Conservation (phyloP, 1,140 invertebrate genomes). For the Potamilus streckersoni region DNA sequence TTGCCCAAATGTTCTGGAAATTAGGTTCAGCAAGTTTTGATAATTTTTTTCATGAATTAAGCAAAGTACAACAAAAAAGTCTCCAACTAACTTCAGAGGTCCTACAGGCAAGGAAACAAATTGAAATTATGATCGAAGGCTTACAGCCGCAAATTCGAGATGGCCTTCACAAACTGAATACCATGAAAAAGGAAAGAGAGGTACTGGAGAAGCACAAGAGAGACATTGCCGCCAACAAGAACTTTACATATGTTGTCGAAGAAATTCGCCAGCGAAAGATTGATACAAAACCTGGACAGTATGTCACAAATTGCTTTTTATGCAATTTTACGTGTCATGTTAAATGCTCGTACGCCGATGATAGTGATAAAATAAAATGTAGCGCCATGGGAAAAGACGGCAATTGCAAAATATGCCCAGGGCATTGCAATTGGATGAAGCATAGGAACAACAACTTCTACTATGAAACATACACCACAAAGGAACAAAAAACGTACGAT, state of each 20-base stretch:
- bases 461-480: slow-evolving; percentile 4
- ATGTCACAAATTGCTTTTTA: slow-evolving; percentile 33
- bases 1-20: slow-evolving; percentile 26
- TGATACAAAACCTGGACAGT: slow-evolving; percentile 8
- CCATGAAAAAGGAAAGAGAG: slow-evolving; percentile 11
- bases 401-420: slow-evolving; percentile 20
- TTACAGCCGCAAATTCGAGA: slow-evolving; percentile 18
- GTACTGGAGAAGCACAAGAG: slow-evolving; percentile 27
- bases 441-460: slow-evolving; percentile 25
- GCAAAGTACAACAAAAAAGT: slow-evolving; percentile 22
- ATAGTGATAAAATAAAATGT: slow-evolving; percentile 11
- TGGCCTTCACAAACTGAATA: slow-evolving; percentile 18
- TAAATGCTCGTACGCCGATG: slow-evolving; percentile 10
- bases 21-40: slow-evolving; percentile 22
- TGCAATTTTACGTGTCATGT: slow-evolving; percentile 40
- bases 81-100: slow-evolving; percentile 29
- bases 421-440: slow-evolving; percentile 21
- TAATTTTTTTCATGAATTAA: slow-evolving; percentile 21
- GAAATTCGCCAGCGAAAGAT: slow-evolving; percentile 16
- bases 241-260: slow-evolving; percentile 28
- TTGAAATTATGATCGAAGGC: slow-evolving; percentile 22
- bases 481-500: slow-evolving; percentile 14
- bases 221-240: slow-evolving; percentile 29
- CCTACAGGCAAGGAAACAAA: slow-evolving; percentile 15
- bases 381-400: slow-evolving; percentile 11